Conservation (phyloP, 2,888 invertebrate species). For the Diarsia rubi region DNA sequence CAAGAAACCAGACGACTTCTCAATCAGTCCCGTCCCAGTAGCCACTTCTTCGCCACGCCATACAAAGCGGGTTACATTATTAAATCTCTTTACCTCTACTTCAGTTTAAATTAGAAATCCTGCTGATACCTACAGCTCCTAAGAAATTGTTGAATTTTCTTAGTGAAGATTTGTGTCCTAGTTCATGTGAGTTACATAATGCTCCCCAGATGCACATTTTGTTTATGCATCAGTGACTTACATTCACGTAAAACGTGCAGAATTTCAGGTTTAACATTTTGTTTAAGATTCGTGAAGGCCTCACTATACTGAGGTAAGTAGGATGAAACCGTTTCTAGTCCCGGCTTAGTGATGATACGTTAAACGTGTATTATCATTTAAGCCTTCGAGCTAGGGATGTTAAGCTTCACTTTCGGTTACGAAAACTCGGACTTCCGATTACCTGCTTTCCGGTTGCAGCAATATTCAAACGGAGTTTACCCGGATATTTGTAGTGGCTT, state of each 20-base stretch:
- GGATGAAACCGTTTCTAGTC: constrained; percentile 33
- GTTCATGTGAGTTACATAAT: constrained; percentile 41
- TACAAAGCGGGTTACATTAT: constrained; percentile 1
- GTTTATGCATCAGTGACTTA: constrained; percentile 52
- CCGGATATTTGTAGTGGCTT: background rate
- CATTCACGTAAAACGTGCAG: constrained; percentile 45
- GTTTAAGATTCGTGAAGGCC: constrained; percentile 20
- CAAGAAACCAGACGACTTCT: constrained; percentile 6
- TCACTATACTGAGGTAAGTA: constrained; percentile 15
- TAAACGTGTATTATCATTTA: constrained; percentile 51
- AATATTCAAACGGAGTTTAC: constrained; percentile 26
- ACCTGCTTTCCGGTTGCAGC: constrained; percentile 38
- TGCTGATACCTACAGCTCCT: constrained; percentile 14
- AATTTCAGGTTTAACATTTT: constrained; percentile 44
- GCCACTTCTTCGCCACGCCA: background rate
- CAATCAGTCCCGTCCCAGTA: constrained; percentile 15
- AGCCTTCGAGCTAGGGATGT: constrained; percentile 48
- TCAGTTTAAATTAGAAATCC: constrained; percentile 22
- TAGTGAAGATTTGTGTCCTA: constrained; percentile 48
- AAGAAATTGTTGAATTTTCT: constrained; percentile 43
- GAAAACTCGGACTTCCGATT: constrained; percentile 46
- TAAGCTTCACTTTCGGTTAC: constrained; percentile 42
- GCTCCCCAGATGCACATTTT: constrained; percentile 57
- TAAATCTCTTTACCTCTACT: background rate
- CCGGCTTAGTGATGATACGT: constrained; percentile 47